These are phyloP conservation scores for Balanococcus diminutus DNA, from an alignment of 2,888 invertebrate species.

Conservation along the genomic window DNA sequence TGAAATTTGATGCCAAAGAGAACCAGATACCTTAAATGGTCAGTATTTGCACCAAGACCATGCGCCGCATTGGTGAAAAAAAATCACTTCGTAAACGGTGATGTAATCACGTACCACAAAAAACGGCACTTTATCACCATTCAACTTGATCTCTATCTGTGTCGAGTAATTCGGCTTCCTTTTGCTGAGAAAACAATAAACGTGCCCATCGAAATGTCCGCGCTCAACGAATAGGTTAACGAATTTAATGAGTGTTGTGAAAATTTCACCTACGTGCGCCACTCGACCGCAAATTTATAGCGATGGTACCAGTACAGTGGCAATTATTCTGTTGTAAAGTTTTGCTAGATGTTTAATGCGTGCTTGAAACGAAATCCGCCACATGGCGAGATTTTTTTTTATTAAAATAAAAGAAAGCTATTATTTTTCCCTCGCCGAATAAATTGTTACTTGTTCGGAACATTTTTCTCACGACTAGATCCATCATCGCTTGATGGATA, in stretches of 20 bases:
- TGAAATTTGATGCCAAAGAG: constrained; percentile 36
- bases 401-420: constrained; percentile 36
- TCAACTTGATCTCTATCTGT: not conserved
- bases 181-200: not conserved
- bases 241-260: constrained; percentile 6
- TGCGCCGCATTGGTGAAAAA: not conserved
- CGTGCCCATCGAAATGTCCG: not conserved
- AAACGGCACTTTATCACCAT: not conserved
- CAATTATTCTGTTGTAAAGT: not conserved
- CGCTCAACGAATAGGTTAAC: not conserved
- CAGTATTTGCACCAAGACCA: not conserved
- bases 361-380: too few species aligned
- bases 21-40: constrained; percentile 31
- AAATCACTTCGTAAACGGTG: not conserved
- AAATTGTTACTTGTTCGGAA: not conserved
- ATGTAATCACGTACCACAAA: not conserved
- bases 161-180: not conserved
- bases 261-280: not conserved
- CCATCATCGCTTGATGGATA: constrained; percentile 30
- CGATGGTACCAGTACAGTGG: not conserved
- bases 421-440: constrained; percentile 11
- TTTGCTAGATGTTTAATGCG: not conserved
- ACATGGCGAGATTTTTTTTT: constrained; percentile 10
- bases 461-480: constrained; percentile 7
- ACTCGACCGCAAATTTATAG: not conserved